These are phyloP conservation scores for Torymus aiolomorphi DNA, from an alignment of 2,888 invertebrate genomes.

Conservation along the genomic window DNA sequence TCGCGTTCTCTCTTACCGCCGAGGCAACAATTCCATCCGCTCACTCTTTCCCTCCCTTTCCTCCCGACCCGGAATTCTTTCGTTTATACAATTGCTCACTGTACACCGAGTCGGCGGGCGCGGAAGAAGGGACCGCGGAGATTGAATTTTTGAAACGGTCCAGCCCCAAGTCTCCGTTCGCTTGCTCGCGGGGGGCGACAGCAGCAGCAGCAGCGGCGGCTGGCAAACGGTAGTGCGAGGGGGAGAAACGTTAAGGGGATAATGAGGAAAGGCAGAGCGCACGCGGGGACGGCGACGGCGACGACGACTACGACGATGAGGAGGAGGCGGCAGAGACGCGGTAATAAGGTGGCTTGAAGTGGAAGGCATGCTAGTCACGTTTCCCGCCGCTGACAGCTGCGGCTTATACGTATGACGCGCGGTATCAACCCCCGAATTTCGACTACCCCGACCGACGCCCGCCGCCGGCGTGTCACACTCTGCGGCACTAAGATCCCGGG, in stretches of 20 bases:
- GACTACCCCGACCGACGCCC: slow-evolving; percentile 63
- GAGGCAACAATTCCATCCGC: slow-evolving; percentile 49
- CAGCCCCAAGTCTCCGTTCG: slow-evolving; percentile 54
- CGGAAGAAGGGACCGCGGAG: slow-evolving; percentile 62
- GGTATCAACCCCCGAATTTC: slow-evolving; percentile 75
- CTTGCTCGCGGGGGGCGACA: too few relatives aligned
- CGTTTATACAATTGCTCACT: slow-evolving; percentile 57
- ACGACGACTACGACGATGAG: too few relatives aligned
- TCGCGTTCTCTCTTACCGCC: neutral
- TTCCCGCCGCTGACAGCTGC: slow-evolving; percentile 75
- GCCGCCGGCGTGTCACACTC: slow-evolving; percentile 69
- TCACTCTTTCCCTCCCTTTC: slow-evolving; percentile 43
- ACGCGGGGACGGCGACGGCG: too few relatives aligned
- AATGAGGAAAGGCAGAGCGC: slow-evolving; percentile 66
- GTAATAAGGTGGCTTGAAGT: slow-evolving; percentile 73
- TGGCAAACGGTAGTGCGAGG: slow-evolving; percentile 4
- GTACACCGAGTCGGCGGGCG: neutral
- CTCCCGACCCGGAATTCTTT: slow-evolving; percentile 53
- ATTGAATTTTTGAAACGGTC: slow-evolving; percentile 70
- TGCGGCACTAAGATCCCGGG: slow-evolving; percentile 69
- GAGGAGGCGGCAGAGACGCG: slow-evolving; percentile 60
- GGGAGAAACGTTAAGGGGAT: slow-evolving; percentile 73
- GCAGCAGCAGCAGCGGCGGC: too few relatives aligned
- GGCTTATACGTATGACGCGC: slow-evolving; percentile 75
- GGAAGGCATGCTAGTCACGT: slow-evolving; percentile 74